Evolutionary conservation across 2,113 vertebrate genomes (phyloP), one percentile per base, ranked within the genome.

Genomic region (Crocuta crocuta): DNA sequence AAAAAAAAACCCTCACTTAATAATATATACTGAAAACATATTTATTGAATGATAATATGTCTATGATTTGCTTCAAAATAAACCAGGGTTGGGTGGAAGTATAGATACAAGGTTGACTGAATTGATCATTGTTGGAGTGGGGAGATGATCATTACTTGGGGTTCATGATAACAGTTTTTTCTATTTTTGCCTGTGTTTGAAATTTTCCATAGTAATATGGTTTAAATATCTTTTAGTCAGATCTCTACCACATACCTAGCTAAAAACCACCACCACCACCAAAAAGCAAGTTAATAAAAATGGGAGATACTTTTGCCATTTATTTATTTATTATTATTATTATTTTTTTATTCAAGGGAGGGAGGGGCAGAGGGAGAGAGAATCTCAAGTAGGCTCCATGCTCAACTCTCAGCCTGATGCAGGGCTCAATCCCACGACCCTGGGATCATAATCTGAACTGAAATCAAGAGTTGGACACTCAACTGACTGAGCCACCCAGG

Each of bases 251-350:
- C 31, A 87, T 74, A 74, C 24, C 35, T 87, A 73, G 23, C 76
- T 33, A 63, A 81, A 92, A n/a, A 43, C 43, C 58, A 68, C n/a
- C 43, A 53, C 10, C 58, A 43, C 12, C 48, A 74, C 53, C 65
- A 96, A 82, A 65, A 89, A 50, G 5, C 8, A 65, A 94, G 50
- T 83, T 71, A 91, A 68, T 12, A 65, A n/a, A 82, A 97, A 90
- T 13, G 45, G 26, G 82, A 78, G 53, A 55, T 55, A 55, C 53
- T 55, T 55, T 55, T 55, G 53, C 19, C 23, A 61, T 61, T 61
- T 61, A 61, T 61, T 61, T 61, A 31, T 21, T 61, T 61, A 61
- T 61, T 61, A 23, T 61, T 61, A 58, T 55, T 55, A 23, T 61
- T 61, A 61, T 24, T 24, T 2, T 61, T 58, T 58, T 23, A 61